phyloP scores from a whole-genome alignment of 2,113 vertebrate species.

The Mesocricetus auratus region DNA sequence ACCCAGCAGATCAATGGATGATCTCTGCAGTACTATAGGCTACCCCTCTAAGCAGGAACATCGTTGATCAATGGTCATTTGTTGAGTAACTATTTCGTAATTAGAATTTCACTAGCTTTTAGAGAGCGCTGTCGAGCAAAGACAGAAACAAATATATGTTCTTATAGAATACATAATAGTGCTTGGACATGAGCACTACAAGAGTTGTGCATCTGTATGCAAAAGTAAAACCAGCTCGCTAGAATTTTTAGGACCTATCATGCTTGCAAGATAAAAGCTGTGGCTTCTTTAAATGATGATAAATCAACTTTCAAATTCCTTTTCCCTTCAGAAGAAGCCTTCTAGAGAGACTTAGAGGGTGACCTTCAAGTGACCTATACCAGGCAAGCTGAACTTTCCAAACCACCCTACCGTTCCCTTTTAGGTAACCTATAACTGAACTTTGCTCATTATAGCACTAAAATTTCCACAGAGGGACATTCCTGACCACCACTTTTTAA shows the following conservation, averaged over 20 bases:
- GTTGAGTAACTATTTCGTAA: background rate
- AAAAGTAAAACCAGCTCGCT: background rate
- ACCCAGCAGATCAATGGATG: background rate
- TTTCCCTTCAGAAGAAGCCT: background rate
- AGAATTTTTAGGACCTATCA: background rate
- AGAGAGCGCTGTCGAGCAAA: background rate
- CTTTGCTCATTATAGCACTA: background rate
- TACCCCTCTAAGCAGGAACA: background rate
- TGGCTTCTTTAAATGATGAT: background rate
- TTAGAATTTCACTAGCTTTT: too few species aligned
- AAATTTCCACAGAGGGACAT: background rate
- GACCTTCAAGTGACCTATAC: background rate
- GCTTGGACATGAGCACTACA: background rate
- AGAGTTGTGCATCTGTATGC: background rate
- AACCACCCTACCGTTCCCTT: background rate
- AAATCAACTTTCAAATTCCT: background rate
- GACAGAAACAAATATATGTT: background rate
- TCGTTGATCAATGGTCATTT: background rate
- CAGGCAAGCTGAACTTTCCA: background rate
- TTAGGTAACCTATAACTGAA: background rate
- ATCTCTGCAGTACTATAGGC: rapidly evolving
- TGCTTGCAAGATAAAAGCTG: background rate
- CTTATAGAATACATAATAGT: background rate
- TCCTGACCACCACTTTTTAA: background rate
- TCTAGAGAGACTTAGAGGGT: background rate